These are phyloP conservation scores for Heterochromis multidens DNA, from an alignment of 2,113 vertebrate species.

Conservation along the genomic window DNA sequence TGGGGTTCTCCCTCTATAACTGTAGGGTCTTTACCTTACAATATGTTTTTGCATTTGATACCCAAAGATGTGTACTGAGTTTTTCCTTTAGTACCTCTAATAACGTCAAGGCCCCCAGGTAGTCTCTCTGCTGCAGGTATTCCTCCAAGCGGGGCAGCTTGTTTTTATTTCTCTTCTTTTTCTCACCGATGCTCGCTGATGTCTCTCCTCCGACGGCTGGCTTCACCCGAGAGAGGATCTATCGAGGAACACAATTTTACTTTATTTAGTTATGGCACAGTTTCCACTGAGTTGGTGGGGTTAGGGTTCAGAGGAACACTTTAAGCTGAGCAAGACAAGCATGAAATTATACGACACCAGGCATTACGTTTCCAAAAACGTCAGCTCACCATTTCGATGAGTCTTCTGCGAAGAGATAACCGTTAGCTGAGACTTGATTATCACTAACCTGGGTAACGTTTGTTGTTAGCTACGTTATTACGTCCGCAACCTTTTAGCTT, in stretches of 20 bases:
- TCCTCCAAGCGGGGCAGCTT: slow-evolving; percentile 87
- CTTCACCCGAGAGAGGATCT: slow-evolving; percentile 94
- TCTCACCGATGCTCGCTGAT: slow-evolving; percentile 59
- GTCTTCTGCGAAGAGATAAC: neutral
- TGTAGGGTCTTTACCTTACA: neutral
- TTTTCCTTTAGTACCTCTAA: slow-evolving; percentile 80
- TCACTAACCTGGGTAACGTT: slow-evolving; percentile 18
- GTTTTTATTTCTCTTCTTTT: slow-evolving; percentile 84
- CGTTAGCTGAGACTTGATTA: neutral
- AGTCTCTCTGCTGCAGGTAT: slow-evolving; percentile 86
- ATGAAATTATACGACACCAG: neutral
- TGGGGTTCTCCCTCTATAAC: neutral
- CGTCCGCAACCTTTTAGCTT: neutral
- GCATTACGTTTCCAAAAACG: neutral
- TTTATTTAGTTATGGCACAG: neutral
- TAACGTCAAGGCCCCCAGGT: slow-evolving; percentile 89
- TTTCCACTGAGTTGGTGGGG: neutral
- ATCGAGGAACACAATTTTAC: neutral
- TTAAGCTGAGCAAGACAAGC: neutral
- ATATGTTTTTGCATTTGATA: neutral
- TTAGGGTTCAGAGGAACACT: neutral
- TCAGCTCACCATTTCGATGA: slow-evolving; percentile 47
- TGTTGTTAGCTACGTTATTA: neutral
- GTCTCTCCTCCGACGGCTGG: slow-evolving; percentile 84
- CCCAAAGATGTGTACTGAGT: neutral